Evolutionary conservation across 2,797 vertebrate genomes (phyloP), one percentile per base, ranked within the genome.

Genomic region (Rousettus madagascariensis): DNA sequence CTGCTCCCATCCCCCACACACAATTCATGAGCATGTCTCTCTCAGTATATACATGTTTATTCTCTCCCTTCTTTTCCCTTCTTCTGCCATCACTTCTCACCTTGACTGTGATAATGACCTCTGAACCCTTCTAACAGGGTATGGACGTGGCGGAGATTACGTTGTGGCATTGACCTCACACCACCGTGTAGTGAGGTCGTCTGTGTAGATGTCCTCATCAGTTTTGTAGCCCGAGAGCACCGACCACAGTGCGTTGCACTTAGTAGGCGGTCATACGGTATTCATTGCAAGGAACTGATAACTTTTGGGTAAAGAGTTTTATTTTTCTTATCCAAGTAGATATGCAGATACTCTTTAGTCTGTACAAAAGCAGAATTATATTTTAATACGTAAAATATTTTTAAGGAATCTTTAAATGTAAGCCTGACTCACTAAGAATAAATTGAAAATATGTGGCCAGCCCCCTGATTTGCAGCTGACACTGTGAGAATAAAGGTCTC

Each of bases 401-500:
- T 26, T 17, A 53, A 88, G 79, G 19, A 71, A 17, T 80, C 49
- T 94, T 72, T 41, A 86, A 38, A 17, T 57, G 5, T n/a, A 51
- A 59, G 19, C 43, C 38, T 84, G 49, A 41, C n/a, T 86, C 36
- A 51, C 16, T 55, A 68, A 66, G 71, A 86, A 51, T 65, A 92
- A 28, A 33, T 72, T 61, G 38, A 79, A 91, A 95, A 38, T 75
- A n/a, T 1, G 0, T 68, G 55, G 28, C 15, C 61, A 30, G 28
- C 7, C 49, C 46, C 63, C 66, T 86, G 57, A n/a, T 75, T 36
- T 90, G 71, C 61, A 90, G 66, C 72, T 71, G 89, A 66, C 30
- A 36, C 15, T 77, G 38, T 77, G 38, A 86, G 38, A 84, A 72
- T 57, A 80, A 93, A 93, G 51, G 63, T 53, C 85, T 93, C 24